Base-by-base conservation (phyloP, 2,113 vertebrate species). In the Xyrauchen texanus region DNA sequence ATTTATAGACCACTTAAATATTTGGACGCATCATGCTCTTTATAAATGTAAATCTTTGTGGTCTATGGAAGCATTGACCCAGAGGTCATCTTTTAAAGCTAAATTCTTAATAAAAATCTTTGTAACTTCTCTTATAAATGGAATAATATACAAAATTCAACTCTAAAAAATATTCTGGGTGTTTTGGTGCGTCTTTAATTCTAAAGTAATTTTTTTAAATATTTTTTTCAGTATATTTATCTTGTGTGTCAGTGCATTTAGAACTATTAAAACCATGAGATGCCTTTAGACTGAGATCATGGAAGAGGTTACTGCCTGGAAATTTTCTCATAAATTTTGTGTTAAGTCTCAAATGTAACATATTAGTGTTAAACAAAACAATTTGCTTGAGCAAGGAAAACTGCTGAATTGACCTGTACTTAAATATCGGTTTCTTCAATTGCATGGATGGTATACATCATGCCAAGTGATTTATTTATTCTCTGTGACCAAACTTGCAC, bases 271-370 rank as follows among this genome's bases (percentile, higher is more conserved):
- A 68, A 68, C 66, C 47, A 34, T 52, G 47, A 52, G 49, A 52
- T 68, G 10, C 66, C 15, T 68, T 68, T 68, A 52, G 15, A 34
- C 47, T 68, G 66, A 68, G 66, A 52, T 68, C 66, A 68, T 68
- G 47, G 66, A 68, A 68, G 66, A 11, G 66, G 47, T 34, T 34
- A 34, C 21, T 68, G 66, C 16, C 47, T 68, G 66, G 66, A 68
- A 68, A 52, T 52, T 68, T 67, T 67, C 64, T 67, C 64, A 67
- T 67, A 67, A 67, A 67, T 67, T 47, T 21, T 34, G 66, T 4
- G 10, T 68, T 15, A 68, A 52, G 66, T 34, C 9, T 68, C 66
- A 52, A 49, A 68, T 68, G n/a, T 68, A 52, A 68, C 16, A 21
- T 49, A 68, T 68, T 51, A 52, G 46, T 34, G 66, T 52, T 68